phyloP scores from a whole-genome alignment of 1,140 invertebrate genomes.

The Papilio helenus region DNA sequence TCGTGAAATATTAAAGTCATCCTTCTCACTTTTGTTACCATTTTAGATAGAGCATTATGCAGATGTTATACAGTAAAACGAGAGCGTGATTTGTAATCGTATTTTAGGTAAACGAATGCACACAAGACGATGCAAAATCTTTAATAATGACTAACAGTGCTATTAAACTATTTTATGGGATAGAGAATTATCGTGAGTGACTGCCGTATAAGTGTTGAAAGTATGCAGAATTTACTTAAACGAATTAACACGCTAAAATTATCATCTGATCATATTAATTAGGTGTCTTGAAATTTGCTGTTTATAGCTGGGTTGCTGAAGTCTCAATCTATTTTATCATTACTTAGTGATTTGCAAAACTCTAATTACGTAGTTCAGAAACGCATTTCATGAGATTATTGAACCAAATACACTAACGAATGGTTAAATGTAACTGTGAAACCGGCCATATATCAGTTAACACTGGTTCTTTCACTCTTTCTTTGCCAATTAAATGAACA shows the following conservation, averaged over 20 bases:
- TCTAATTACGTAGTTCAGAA: too few species aligned
- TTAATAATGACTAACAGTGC: neutral
- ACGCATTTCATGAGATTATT: too few species aligned
- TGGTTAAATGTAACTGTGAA: too few species aligned
- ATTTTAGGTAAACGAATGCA: constrained; percentile 28
- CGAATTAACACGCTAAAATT: neutral
- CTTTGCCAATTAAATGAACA: neutral
- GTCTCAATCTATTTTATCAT: too few species aligned
- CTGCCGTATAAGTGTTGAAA: constrained; percentile 21
- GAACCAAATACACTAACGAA: too few species aligned
- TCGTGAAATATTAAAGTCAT: neutral
- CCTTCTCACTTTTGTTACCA: constrained; percentile 11
- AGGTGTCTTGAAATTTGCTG: neutral
- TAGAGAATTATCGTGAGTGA: constrained; percentile 21
- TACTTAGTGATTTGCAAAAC: too few species aligned
- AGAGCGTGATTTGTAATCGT: constrained; percentile 31
- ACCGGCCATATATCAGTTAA: too few species aligned
- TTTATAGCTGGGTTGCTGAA: too few species aligned
- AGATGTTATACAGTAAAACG: neutral
- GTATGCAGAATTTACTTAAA: constrained; percentile 7
- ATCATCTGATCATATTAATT: neutral
- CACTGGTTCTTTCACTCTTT: neutral
- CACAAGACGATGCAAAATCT: constrained; percentile 9
- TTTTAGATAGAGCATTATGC: neutral
- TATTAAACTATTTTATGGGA: neutral